Percentiles rank a stretch among this genome's conserved stretches.
Conservation (phyloP, 2,888 invertebrate genomes). For the Gymnoscelis rufifasciata region DNA sequence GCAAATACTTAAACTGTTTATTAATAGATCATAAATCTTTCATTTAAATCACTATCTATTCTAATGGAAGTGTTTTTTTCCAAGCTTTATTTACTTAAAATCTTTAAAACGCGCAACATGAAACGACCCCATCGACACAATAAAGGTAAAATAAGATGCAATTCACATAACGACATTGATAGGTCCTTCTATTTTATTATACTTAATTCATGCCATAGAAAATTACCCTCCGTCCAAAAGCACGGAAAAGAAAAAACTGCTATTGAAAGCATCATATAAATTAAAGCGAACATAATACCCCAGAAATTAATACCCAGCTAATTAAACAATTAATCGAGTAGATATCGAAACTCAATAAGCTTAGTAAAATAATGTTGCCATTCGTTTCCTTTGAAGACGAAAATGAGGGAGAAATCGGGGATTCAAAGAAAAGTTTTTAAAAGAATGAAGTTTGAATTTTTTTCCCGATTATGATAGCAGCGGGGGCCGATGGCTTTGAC, state of each 20-base stretch:
- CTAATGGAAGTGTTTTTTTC: no score
- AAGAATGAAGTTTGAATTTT: conserved; percentile 54
- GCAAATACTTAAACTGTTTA: no score
- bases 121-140: no score
- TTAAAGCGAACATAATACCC: conserved; percentile 13
- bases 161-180: no score
- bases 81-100: no score
- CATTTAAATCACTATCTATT: no score
- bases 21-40: no score
- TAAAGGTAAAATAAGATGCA: no score
- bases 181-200: no score
- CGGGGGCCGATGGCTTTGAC: conserved; percentile 45
- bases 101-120: no score
- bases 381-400: conserved; percentile 52
- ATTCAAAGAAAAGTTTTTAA: conserved; percentile 58
- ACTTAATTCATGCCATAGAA: not conserved
- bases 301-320: conserved; percentile 25
- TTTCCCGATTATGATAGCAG: conserved; percentile 61
- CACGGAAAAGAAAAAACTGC: conserved; percentile 2
- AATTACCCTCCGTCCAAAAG: not conserved
- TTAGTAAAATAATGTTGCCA: conserved; percentile 63
- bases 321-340: conserved; percentile 31
- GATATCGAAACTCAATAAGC: conserved; percentile 23
- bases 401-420: conserved; percentile 46
- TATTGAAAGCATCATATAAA: conserved; percentile 8